Percentiles rank a stretch among this genome's conserved stretches.
phyloP scores from a whole-genome alignment of 2,888 invertebrate species.

The Rhamnusium bicolor region DNA sequence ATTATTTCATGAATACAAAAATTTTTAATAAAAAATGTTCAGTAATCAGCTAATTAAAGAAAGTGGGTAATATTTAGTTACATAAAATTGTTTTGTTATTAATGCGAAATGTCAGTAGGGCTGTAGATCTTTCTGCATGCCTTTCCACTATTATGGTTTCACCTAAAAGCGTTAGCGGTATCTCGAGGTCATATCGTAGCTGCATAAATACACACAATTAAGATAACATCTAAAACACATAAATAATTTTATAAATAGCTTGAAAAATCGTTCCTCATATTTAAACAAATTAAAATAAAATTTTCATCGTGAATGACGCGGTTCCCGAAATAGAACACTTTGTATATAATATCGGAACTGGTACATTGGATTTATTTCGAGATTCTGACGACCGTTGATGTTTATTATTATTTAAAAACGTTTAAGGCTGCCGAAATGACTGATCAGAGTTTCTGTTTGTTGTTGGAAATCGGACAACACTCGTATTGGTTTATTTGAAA shows the following conservation, averaged over 20 bases:
- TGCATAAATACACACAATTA: constrained; percentile 37
- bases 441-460: constrained; percentile 3
- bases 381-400: constrained; percentile 25
- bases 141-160: constrained; percentile 26
- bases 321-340: constrained; percentile 23
- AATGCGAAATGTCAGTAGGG: constrained; percentile 19
- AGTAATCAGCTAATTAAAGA: neutral
- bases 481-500: neutral
- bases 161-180: constrained; percentile 18
- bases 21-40: too few relatives aligned
- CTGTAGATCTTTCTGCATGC: constrained; percentile 9
- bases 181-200: constrained; percentile 40
- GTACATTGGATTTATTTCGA: neutral
- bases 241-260: constrained; percentile 45
- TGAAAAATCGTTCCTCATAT: constrained; percentile 38
- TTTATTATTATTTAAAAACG: constrained; percentile 38
- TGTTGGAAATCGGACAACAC: neutral
- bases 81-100: constrained; percentile 8
- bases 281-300: constrained; percentile 23
- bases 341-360: constrained; percentile 8
- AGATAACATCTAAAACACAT: constrained; percentile 44
- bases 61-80: neutral
- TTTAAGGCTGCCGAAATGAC: constrained; percentile 22
- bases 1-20: too few relatives aligned
- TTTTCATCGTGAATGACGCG: constrained; percentile 14